A percentile compares a stretch with the other conserved stretches of the same genome.
phyloP scores from a whole-genome alignment of 2,888 invertebrate genomes.

The Yponomeuta cagnagella region DNA sequence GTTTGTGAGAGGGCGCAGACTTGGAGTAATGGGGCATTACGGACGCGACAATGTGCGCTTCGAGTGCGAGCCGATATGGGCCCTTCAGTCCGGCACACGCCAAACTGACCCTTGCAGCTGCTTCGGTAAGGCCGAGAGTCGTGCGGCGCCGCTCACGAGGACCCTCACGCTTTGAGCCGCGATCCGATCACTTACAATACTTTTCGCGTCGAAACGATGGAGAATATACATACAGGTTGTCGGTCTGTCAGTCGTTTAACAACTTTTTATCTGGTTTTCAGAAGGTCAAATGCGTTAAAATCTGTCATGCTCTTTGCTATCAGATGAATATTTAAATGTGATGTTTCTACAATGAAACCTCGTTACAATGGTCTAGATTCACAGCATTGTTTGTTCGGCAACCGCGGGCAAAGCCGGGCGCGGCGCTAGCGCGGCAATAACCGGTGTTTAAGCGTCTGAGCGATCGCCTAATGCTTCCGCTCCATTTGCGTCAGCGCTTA shows the following conservation, averaged over 20 bases:
- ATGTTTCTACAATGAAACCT: too few species aligned
- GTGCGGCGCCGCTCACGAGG: neutral
- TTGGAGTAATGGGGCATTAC: neutral
- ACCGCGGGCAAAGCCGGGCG: neutral
- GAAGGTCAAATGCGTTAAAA: too few species aligned
- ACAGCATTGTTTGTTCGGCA: too few species aligned
- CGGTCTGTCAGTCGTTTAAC: neutral
- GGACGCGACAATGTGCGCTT: neutral
- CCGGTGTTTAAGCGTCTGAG: conserved; percentile 2
- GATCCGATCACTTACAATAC: conserved; percentile 3
- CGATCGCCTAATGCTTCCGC: conserved; percentile 7
- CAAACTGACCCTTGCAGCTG: neutral
- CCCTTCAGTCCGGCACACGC: neutral
- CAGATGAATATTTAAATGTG: too few species aligned
- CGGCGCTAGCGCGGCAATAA: neutral
- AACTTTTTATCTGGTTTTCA: neutral
- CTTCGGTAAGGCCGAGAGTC: neutral
- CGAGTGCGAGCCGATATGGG: neutral
- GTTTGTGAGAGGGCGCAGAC: too few species aligned
- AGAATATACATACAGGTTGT: neutral
- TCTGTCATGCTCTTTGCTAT: too few species aligned
- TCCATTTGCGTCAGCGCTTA: conserved; percentile 8
- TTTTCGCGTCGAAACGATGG: neutral
- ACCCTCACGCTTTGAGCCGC: neutral
- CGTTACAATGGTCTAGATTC: too few species aligned